These are phyloP conservation scores for Dermatemys mawii DNA, from an alignment of 2,113 vertebrate genomes.

Conservation along the genomic window DNA sequence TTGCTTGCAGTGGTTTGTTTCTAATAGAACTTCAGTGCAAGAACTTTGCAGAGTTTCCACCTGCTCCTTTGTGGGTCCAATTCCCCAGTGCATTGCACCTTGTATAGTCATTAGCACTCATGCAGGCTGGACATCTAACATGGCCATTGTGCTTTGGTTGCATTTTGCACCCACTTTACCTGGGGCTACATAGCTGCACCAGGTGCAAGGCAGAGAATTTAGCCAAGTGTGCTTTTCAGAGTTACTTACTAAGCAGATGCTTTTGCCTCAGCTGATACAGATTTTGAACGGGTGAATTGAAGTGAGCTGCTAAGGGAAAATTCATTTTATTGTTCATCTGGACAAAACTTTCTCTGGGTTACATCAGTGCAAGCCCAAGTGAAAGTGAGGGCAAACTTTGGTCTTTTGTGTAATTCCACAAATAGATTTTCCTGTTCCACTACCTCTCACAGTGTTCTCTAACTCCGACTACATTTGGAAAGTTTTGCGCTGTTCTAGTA, in stretches of 20 bases:
- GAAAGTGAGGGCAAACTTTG: constrained; percentile 37
- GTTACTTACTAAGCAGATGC: neutral
- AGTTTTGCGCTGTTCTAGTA: constrained; percentile 8
- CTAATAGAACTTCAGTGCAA: neutral
- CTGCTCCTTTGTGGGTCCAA: neutral
- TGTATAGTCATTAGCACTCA: accelerated
- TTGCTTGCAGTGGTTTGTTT: neutral
- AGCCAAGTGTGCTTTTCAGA: neutral
- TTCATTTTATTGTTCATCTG: neutral
- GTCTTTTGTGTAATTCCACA: neutral
- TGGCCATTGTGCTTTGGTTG: neutral
- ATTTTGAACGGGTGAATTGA: neutral
- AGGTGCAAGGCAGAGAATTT: neutral
- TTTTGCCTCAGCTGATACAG: neutral
- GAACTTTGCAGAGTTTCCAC: neutral
- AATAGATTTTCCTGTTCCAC: constrained; percentile 1
- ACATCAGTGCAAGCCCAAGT: constrained; percentile 25
- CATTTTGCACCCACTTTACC: neutral
- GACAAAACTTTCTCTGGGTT: neutral
- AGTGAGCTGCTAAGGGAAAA: constrained; percentile 7
- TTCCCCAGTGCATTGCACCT: neutral
- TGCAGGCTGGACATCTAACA: neutral
- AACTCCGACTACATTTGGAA: constrained; percentile 29
- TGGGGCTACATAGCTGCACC: neutral
- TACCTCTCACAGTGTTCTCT: constrained; percentile 59